Conservation (phyloP, 2,888 invertebrate species). For the Myathropa florea region DNA sequence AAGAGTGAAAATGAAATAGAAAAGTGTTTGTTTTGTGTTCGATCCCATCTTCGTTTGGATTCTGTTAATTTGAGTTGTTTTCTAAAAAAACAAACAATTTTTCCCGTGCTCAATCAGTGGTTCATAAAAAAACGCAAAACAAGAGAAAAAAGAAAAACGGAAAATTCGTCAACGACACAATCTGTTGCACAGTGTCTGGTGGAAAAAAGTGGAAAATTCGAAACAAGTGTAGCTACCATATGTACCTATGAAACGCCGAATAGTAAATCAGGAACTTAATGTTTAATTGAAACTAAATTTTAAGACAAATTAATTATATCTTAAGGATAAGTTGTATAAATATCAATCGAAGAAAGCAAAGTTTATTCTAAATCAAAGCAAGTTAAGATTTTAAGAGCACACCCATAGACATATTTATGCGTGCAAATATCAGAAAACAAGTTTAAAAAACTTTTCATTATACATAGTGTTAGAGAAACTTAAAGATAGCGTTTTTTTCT, state of each 20-base stretch:
- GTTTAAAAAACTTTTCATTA: conserved; percentile 7
- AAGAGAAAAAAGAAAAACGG: neutral
- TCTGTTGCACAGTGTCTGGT: conserved; percentile 41
- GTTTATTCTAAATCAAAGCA: conserved; percentile 65
- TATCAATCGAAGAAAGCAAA: conserved; percentile 50
- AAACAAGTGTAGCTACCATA: conserved; percentile 54
- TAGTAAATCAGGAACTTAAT: conserved; percentile 21
- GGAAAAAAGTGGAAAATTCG: conserved; percentile 4
- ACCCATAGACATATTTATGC: neutral
- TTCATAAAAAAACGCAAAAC: no score
- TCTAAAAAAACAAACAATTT: neutral
- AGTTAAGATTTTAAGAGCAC: conserved; percentile 8
- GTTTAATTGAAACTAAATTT: neutral
- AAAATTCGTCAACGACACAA: conserved; percentile 29
- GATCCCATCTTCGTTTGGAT: neutral
- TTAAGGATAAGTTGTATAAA: conserved; percentile 57
- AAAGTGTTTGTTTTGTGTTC: neutral
- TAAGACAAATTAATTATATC: conserved; percentile 2
- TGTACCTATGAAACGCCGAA: conserved; percentile 41
- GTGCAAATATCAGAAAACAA: no score
- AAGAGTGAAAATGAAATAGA: neutral
- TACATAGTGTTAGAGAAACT: conserved; percentile 30
- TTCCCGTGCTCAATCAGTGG: neutral
- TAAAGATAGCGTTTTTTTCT: no score
- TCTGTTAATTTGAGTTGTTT: neutral